Evolutionary conservation across 2,888 invertebrate genomes (phyloP).

Genomic region (Cartodere bifasciata): DNA sequence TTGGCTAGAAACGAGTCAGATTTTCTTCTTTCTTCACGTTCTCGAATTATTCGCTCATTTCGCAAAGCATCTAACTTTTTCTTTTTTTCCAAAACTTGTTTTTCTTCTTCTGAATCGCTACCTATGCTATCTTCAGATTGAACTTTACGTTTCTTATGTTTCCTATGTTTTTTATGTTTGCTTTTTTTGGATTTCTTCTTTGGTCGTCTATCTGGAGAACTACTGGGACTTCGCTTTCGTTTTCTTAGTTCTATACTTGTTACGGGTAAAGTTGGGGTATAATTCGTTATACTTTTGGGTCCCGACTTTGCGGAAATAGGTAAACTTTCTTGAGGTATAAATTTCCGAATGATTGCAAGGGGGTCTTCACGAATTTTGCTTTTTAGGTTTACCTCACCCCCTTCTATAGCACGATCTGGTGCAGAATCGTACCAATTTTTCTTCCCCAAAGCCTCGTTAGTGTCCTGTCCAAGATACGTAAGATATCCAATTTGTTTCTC

Average conservation of each 20-base stretch:
- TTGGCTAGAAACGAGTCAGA: constrained; percentile 61
- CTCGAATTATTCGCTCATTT: constrained; percentile 67
- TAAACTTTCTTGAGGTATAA: too few relatives aligned
- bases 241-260: constrained; percentile 5
- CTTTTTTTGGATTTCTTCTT: constrained; percentile 25
- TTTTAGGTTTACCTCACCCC: constrained; percentile 45
- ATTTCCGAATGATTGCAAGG: constrained; percentile 52
- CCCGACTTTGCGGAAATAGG: constrained; percentile 13
- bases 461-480: constrained; percentile 90
- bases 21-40: constrained; percentile 61
- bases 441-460: constrained; percentile 72
- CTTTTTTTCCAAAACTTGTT: constrained; percentile 25
- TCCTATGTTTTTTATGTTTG: constrained; percentile 23
- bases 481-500: constrained; percentile 95
- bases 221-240: constrained; percentile 6
- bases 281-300: constrained; percentile 9
- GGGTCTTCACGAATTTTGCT: constrained; percentile 62
- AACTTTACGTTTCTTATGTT: constrained; percentile 20
- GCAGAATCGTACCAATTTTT: constrained; percentile 80
- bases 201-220: constrained; percentile 25
- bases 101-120: constrained; percentile 22
- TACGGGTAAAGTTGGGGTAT: constrained; percentile 6
- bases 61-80: constrained; percentile 52
- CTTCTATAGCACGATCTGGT: constrained; percentile 42
- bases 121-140: constrained; percentile 10